Conservation (phyloP, 2,797 vertebrate genomes). For the Acipenser ruthenus region DNA sequence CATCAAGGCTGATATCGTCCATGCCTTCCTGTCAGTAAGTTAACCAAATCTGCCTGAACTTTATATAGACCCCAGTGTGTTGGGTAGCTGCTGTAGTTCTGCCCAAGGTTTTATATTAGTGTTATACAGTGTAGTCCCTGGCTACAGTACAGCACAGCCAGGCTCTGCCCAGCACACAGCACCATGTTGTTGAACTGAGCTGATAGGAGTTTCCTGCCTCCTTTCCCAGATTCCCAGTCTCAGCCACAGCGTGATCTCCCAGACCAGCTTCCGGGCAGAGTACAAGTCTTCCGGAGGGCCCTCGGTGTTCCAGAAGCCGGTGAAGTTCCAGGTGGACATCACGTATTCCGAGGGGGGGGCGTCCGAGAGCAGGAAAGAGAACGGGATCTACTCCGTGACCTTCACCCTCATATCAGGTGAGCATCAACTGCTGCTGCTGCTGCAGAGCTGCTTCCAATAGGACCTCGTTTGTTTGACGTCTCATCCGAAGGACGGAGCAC, state of each 20-base stretch:
- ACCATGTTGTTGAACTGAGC: neutral
- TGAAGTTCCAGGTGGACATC: slow-evolving; percentile 87
- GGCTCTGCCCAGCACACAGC: too few species aligned
- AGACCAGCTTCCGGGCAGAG: slow-evolving; percentile 86
- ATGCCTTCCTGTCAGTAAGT: slow-evolving; percentile 85
- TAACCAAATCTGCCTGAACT: too few species aligned
- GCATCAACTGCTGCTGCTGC: slow-evolving; percentile 8
- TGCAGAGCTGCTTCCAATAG: too few species aligned
- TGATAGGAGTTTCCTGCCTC: neutral
- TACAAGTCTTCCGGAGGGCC: slow-evolving; percentile 81
- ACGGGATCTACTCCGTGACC: slow-evolving; percentile 86
- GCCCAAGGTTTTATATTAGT: too few species aligned
- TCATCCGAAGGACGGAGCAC: too few species aligned
- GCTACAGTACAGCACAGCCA: too few species aligned
- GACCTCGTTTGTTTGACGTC: too few species aligned
- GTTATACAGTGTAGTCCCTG: too few species aligned
- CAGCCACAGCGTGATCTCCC: slow-evolving; percentile 85
- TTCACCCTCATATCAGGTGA: slow-evolving; percentile 86
- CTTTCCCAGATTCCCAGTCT: slow-evolving; percentile 73
- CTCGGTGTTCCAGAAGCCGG: slow-evolving; percentile 85
- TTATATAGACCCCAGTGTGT: too few species aligned
- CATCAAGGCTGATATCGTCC: slow-evolving; percentile 89
- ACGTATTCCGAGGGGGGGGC: slow-evolving; percentile 69
- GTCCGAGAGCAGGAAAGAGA: slow-evolving; percentile 63
- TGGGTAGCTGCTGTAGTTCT: too few species aligned